phyloP scores from a whole-genome alignment of 1,140 invertebrate species.

The Plectus sambesii region DNA sequence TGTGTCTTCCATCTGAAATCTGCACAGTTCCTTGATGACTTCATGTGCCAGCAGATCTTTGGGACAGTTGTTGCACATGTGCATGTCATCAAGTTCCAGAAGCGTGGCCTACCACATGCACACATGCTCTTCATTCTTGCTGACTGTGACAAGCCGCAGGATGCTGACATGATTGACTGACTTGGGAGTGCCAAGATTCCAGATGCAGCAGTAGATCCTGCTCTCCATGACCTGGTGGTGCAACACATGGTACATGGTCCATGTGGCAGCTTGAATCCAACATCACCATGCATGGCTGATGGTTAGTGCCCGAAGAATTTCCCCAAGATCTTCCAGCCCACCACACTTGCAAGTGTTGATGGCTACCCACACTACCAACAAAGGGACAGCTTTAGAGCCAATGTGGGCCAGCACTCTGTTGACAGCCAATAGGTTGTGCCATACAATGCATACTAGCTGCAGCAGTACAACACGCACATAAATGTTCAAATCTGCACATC shows the following conservation, averaged over 20 bases:
- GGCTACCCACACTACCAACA: conserved; percentile 8
- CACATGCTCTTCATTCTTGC: conserved; percentile 39
- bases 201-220: not conserved
- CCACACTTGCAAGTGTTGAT: not conserved
- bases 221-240: not conserved
- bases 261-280: conserved; percentile 6
- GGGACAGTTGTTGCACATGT: conserved; percentile 27
- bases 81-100: conserved; percentile 44
- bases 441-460: not conserved
- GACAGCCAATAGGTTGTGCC: not conserved
- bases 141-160: conserved; percentile 22
- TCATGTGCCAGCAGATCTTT: conserved; percentile 29
- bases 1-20: conserved; percentile 36
- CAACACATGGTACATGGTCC: conserved; percentile 9
- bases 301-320: conserved; percentile 16
- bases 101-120: conserved; percentile 46
- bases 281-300: conserved; percentile 16
- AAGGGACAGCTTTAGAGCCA: too few species aligned
- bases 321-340: conserved; percentile 16
- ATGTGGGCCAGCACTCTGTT: too few species aligned
- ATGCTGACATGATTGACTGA: conserved; percentile 25
- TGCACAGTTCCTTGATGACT: conserved; percentile 23
- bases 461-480: not conserved
- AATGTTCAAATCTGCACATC: not conserved
- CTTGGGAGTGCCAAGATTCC: conserved; percentile 8